These are phyloP conservation scores for Agrilus planipennis DNA, from an alignment of 1,140 invertebrate genomes.

Conservation along the genomic window DNA sequence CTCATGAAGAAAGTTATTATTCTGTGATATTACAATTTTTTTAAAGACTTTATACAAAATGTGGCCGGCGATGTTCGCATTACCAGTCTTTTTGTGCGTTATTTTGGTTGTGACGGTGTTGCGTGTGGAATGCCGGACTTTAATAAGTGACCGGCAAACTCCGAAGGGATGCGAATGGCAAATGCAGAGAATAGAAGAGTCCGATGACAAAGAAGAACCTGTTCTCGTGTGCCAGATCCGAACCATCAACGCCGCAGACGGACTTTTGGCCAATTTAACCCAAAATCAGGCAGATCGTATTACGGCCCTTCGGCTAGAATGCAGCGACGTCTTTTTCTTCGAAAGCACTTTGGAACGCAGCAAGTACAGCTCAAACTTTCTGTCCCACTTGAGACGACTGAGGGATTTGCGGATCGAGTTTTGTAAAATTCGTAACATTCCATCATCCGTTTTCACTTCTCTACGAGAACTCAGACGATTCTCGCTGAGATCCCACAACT, in stretches of 20 bases:
- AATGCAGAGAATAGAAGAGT: slow-evolving; percentile 40
- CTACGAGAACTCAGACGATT: slow-evolving; percentile 54
- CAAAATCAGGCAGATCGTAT: slow-evolving; percentile 50
- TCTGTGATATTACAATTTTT: too few relatives aligned
- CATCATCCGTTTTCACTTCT: slow-evolving; percentile 51
- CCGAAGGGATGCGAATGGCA: slow-evolving; percentile 58
- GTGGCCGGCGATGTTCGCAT: not conserved
- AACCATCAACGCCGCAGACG: slow-evolving; percentile 57
- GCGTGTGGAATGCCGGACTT: slow-evolving; percentile 21
- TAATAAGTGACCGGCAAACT: slow-evolving; percentile 36
- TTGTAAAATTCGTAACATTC: slow-evolving; percentile 67
- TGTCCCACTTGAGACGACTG: slow-evolving; percentile 51
- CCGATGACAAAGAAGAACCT: slow-evolving; percentile 37
- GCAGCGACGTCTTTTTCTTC: slow-evolving; percentile 68
- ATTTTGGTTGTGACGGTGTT: slow-evolving; percentile 12
- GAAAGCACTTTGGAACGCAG: slow-evolving; percentile 55
- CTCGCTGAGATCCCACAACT: slow-evolving; percentile 61
- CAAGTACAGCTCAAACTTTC: slow-evolving; percentile 44
- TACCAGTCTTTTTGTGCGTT: not conserved
- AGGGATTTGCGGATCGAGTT: slow-evolving; percentile 59
- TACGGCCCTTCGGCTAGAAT: slow-evolving; percentile 55
- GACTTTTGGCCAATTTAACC: slow-evolving; percentile 55
- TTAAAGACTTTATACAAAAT: too few relatives aligned
- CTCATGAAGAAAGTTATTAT: too few relatives aligned
- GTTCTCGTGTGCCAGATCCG: slow-evolving; percentile 55